A percentile compares a stretch with the other conserved stretches of the same genome.
These are phyloP conservation scores for Oreochromis aureus DNA, from an alignment of 2,113 vertebrate genomes.

Conservation along the genomic window DNA sequence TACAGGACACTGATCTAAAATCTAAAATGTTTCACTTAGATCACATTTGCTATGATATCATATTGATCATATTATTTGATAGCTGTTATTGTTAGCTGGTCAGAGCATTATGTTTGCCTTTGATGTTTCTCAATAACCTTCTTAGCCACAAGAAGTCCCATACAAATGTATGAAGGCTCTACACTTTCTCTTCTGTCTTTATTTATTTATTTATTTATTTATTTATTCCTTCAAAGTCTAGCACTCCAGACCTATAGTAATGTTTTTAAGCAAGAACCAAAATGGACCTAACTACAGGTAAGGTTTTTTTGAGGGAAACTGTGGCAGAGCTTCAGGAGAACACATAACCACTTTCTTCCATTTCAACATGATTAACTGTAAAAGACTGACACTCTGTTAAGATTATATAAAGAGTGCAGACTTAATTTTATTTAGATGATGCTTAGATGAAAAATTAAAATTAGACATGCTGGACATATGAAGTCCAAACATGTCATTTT, in stretches of 20 bases:
- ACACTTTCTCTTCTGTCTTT: background rate
- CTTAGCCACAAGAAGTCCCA: background rate
- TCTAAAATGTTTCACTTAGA: background rate
- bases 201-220: background rate
- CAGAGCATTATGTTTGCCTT: background rate
- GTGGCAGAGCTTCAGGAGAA: background rate
- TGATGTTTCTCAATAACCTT: background rate
- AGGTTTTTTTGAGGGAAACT: background rate
- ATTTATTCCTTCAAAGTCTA: background rate
- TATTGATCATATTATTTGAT: background rate
- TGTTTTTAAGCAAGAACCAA: background rate
- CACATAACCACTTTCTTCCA: background rate
- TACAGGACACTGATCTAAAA: background rate
- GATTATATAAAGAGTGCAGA: background rate
- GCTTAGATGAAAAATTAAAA: background rate
- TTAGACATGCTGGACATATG: background rate
- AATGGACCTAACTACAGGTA: background rate
- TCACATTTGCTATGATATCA: background rate
- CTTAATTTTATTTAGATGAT: background rate
- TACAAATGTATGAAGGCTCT: background rate
- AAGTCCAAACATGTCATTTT: background rate
- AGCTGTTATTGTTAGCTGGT: background rate
- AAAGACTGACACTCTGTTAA: background rate
- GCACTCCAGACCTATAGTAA: background rate
- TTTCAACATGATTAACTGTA: background rate